Conservation (phyloP, 1,140 invertebrate species). For the Cataglyphis hispanica region DNA sequence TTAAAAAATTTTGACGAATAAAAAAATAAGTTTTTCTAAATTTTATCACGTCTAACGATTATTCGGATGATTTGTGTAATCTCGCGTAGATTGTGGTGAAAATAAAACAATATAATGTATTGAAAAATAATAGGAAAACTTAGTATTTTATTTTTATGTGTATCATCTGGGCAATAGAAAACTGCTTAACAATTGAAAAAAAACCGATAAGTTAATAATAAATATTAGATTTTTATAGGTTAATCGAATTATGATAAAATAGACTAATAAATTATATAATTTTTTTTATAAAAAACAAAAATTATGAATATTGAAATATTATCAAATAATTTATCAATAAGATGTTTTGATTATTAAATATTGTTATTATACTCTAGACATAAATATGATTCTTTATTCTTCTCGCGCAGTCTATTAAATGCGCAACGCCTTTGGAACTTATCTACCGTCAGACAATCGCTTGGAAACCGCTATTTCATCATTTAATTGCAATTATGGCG, state of each 20-base stretch:
- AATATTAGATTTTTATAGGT: not conserved
- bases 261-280: not conserved
- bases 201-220: not conserved
- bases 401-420: not conserved
- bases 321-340: not conserved
- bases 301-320: not conserved
- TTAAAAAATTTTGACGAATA: slow-evolving; percentile 23
- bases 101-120: slow-evolving; percentile 1
- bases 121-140: not conserved
- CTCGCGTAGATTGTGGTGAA: not conserved
- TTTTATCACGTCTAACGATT: slow-evolving; percentile 19
- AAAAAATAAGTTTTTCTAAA: slow-evolving; percentile 19
- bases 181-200: not conserved
- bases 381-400: not conserved
- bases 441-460: not conserved
- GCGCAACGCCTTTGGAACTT: not conserved
- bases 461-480: not conserved
- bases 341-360: not conserved
- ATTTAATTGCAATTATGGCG: not conserved
- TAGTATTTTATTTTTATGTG: not conserved
- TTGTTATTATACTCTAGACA: not conserved
- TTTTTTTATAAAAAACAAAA: not conserved
- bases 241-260: not conserved
- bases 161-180: not conserved
- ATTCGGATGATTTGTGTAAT: not conserved